Percentiles rank a stretch among this genome's conserved stretches.
Conservation (phyloP, 2,113 vertebrate species). For the Scortum barcoo region DNA sequence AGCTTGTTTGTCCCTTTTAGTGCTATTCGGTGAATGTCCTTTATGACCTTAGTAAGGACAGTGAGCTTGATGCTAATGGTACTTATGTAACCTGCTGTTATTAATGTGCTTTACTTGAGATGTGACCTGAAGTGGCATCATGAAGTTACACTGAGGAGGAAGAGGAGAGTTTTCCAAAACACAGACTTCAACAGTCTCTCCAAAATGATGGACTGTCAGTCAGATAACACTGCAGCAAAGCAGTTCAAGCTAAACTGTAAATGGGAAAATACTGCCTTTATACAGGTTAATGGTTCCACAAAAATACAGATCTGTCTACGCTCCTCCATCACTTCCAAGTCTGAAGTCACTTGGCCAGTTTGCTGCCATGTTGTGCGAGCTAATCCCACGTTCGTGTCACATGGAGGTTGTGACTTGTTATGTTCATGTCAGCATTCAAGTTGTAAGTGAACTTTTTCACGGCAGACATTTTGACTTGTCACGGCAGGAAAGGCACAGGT, state of each 20-base stretch:
- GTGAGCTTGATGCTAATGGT: slow-evolving; percentile 8
- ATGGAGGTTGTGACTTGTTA: background rate
- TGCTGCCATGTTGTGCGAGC: background rate
- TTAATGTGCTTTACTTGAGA: slow-evolving; percentile 7
- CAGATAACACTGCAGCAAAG: background rate
- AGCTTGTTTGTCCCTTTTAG: slow-evolving; percentile 46
- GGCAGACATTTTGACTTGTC: background rate
- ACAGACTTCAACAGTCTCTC: background rate
- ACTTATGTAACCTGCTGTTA: slow-evolving; percentile 24
- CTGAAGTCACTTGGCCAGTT: background rate
- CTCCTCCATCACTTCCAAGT: background rate
- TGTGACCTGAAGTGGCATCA: background rate
- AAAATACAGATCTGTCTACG: background rate
- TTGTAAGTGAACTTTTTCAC: background rate
- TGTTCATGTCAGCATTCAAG: background rate
- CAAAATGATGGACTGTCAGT: background rate
- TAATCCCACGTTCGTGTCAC: background rate
- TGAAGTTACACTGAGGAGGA: background rate
- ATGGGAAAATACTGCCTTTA: background rate
- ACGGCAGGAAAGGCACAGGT: background rate
- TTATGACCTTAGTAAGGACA: slow-evolving; percentile 31
- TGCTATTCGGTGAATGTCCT: slow-evolving; percentile 12
- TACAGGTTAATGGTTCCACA: background rate
- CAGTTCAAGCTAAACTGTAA: background rate
- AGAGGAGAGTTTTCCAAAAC: background rate